Conservation (phyloP, 2,113 vertebrate species). For the Synchiropus splendidus region DNA sequence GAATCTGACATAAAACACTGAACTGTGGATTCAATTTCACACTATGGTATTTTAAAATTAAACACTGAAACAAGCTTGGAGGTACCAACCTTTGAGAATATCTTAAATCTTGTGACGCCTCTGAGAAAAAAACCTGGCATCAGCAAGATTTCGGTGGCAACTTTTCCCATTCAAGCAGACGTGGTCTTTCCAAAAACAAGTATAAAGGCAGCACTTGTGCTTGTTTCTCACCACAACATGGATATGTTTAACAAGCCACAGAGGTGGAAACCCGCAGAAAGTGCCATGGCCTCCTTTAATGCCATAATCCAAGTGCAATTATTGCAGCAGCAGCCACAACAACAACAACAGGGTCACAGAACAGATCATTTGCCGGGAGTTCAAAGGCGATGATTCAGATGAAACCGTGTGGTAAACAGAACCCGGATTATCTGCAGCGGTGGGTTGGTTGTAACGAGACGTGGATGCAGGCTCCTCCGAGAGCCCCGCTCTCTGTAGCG, state of each 20-base stretch:
- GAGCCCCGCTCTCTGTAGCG: slow-evolving; percentile 53
- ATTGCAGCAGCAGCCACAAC: slow-evolving; percentile 42
- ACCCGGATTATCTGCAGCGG: slow-evolving; percentile 65
- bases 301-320: slow-evolving; percentile 55
- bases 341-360: slow-evolving; percentile 42
- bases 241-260: slow-evolving; percentile 1
- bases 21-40: no score
- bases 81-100: no score
- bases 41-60: no score
- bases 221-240: background rate
- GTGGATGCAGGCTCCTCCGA: slow-evolving; percentile 66
- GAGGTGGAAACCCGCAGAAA: slow-evolving; percentile 9
- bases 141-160: no score
- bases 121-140: no score
- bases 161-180: background rate
- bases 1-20: no score
- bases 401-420: slow-evolving; percentile 57
- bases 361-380: slow-evolving; percentile 45
- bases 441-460: slow-evolving; percentile 42
- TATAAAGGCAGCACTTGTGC: background rate
- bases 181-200: no score
- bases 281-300: background rate
- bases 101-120: no score
- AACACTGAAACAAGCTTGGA: no score
- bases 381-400: slow-evolving; percentile 54